phyloP scores from a whole-genome alignment of 2,797 vertebrate species.

The Danionella dracula region DNA sequence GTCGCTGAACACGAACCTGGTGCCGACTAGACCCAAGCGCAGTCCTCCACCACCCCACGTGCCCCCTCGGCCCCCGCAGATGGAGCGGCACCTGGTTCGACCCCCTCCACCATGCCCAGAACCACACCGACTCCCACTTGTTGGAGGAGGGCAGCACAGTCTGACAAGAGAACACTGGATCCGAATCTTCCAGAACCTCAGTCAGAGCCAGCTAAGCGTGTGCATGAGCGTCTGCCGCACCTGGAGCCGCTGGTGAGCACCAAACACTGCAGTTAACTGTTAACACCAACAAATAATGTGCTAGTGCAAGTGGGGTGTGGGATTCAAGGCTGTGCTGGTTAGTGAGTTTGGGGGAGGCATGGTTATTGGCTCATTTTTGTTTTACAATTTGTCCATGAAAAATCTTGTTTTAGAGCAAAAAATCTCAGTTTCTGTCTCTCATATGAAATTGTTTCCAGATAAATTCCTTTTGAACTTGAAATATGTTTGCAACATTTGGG shows the following conservation, averaged over 20 bases:
- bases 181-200: conserved; percentile 81
- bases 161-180: conserved; percentile 83
- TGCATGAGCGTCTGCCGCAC: conserved; percentile 92
- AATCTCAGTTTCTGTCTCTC: no score
- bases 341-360: no score
- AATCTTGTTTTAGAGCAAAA: no score
- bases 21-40: conserved; percentile 66
- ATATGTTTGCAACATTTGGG: no score
- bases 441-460: no score
- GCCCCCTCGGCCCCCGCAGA: conserved; percentile 78
- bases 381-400: no score
- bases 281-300: background rate
- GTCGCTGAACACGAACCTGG: conserved; percentile 19
- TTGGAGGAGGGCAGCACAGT: conserved; percentile 79
- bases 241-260: conserved; percentile 86
- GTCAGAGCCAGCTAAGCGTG: conserved; percentile 81
- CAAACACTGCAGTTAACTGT: background rate
- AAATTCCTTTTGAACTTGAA: no score
- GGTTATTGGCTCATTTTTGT: background rate
- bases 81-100: conserved; percentile 84
- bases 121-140: conserved; percentile 83
- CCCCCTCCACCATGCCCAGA: conserved; percentile 86
- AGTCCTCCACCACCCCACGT: conserved; percentile 80
- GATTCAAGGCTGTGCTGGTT: no score
- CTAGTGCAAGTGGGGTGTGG: no score